Percentiles rank a stretch among this genome's conserved stretches.
These are phyloP conservation scores for Siderastrea radians DNA, from an alignment of 92 coral and sea anemone genomes.

Conservation along the genomic window DNA sequence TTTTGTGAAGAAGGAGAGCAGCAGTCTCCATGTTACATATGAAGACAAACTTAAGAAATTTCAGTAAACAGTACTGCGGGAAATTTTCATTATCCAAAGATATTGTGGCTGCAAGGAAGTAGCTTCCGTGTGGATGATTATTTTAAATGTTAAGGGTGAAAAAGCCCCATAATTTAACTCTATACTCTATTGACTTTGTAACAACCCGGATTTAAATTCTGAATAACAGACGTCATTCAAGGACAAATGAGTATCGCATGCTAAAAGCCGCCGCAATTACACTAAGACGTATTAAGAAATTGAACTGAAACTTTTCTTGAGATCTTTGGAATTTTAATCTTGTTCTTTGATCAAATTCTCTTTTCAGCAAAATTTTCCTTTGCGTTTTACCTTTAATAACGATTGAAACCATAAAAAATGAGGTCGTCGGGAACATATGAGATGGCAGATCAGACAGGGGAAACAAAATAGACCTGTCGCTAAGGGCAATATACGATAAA, in stretches of 20 bases:
- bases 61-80: too few relatives aligned
- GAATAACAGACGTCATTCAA: background rate
- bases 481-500: background rate
- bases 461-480: background rate
- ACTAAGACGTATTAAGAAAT: background rate
- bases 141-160: too few relatives aligned
- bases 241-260: background rate
- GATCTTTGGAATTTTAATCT: background rate
- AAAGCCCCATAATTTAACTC: background rate
- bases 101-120: too few relatives aligned
- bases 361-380: background rate
- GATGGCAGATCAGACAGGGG: background rate
- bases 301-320: background rate
- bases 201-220: background rate
- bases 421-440: background rate
- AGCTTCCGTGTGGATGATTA: too few relatives aligned
- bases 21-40: too few relatives aligned
- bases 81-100: too few relatives aligned
- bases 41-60: too few relatives aligned
- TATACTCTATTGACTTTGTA: conserved; percentile 20
- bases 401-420: background rate
- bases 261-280: background rate
- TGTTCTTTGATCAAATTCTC: background rate
- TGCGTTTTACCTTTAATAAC: background rate
- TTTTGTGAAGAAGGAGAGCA: too few relatives aligned